Evolutionary conservation across 2,797 vertebrate genomes (phyloP), one percentile per base, ranked within the genome.

Genomic region (Semotilus atromaculatus): DNA sequence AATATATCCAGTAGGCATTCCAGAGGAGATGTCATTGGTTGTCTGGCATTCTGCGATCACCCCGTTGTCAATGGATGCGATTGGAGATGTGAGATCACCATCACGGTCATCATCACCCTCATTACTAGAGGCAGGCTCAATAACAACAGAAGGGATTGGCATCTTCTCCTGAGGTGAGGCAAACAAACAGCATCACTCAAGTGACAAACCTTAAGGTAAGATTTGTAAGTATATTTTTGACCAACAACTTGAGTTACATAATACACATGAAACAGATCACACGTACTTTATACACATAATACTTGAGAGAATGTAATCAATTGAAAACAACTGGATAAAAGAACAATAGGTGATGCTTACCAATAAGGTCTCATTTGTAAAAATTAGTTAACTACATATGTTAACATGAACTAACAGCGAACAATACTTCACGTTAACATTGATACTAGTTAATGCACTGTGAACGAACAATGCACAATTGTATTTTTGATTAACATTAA

Each of bases 61-160:
- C 13, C 88, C 90, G 14, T 94, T 93, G 83, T 92, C 93, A 14
- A 90, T 82, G n/a, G 88, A 89, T 68, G 90, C 7, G 1, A 89
- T 89, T 7, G 88, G 95, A n/a, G 86, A 87, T 90, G 94, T 88
- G 84, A 94, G 85, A 92, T 84, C 83, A 4, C 81, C 88, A 86
- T 95, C 94, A 18, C 92, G 87, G 89, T 97, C 97, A 85, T 96
- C 97, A 19, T 99, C 96, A 0, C 95, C 97, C 91, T 99, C 98
- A 0, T 99, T 96, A 93, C 98, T 99, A 68, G 97, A 99, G 73
- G 98, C 98, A 0, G 98, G 98, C 83, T 99, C 96, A 85, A 99
- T 98, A 82, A 99, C 94, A 29, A 99, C 97, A 0, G 97, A 97
- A 23, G 98, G 98, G 53, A 99, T 98, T 0, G 94, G 91, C 95